A percentile compares a stretch with the other conserved stretches of the same genome.
phyloP scores from a whole-genome alignment of 2,113 vertebrate genomes.

The Hyaena hyaena region DNA sequence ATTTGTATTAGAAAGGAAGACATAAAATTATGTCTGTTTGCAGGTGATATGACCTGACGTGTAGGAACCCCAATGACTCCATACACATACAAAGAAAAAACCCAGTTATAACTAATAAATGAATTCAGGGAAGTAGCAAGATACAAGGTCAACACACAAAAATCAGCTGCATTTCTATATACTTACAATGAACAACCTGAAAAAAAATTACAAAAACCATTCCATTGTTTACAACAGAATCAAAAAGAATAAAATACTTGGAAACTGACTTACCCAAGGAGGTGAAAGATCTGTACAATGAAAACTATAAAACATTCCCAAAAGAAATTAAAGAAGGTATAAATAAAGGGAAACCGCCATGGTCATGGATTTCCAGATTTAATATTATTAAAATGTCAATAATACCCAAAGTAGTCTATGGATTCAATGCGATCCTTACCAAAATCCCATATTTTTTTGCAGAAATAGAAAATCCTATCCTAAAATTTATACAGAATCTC shows the following conservation, averaged over 20 bases:
- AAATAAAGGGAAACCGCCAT: not conserved
- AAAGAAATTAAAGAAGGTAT: not conserved
- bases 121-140: too few relatives aligned
- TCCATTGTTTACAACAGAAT: not conserved
- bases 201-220: too few relatives aligned
- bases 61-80: not conserved
- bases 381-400: not conserved
- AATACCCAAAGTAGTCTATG: not conserved
- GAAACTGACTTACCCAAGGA: not conserved
- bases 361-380: not conserved
- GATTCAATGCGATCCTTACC: too few relatives aligned
- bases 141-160: too few relatives aligned
- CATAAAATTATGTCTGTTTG: not conserved
- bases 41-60: not conserved
- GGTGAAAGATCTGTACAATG: not conserved
- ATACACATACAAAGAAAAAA: not conserved
- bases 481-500: too few relatives aligned
- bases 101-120: not conserved
- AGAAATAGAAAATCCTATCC: too few relatives aligned
- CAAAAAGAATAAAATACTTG: not conserved
- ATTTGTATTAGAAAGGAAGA: not conserved
- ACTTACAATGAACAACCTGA: too few relatives aligned
- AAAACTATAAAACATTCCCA: not conserved
- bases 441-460: too few relatives aligned
- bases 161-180: too few relatives aligned